A percentile compares a stretch with the other conserved stretches of the same genome.
Conservation (phyloP, 2,888 invertebrate species). For the Cephus runcator region DNA sequence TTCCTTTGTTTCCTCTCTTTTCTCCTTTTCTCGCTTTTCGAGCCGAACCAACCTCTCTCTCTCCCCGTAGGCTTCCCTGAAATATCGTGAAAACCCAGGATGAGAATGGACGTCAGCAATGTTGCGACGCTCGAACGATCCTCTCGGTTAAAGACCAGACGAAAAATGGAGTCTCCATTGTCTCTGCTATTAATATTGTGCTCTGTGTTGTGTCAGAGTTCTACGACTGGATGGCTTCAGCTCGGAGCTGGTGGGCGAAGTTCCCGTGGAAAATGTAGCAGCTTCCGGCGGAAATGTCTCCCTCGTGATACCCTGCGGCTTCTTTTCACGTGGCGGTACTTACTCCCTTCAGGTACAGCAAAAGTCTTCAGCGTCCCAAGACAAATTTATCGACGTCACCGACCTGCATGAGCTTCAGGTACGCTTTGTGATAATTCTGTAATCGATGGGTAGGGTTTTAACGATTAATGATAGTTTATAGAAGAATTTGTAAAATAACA, state of each 20-base stretch:
- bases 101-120: background rate
- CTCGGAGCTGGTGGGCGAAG: slow-evolving; percentile 59
- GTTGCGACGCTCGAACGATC: background rate
- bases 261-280: slow-evolving; percentile 45
- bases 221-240: slow-evolving; percentile 67
- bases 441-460: background rate
- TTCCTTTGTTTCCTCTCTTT: background rate
- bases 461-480: background rate
- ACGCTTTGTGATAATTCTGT: background rate
- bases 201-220: slow-evolving; percentile 53
- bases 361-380: slow-evolving; percentile 46
- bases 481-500: background rate
- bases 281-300: slow-evolving; percentile 50
- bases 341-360: slow-evolving; percentile 69
- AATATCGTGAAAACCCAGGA: background rate
- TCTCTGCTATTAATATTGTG: background rate
- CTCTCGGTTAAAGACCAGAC: background rate
- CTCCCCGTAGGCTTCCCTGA: background rate
- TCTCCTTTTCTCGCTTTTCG: background rate
- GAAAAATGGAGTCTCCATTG: background rate
- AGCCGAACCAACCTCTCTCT: background rate
- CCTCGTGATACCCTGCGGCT: slow-evolving; percentile 75
- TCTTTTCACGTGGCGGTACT: slow-evolving; percentile 78
- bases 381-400: slow-evolving; percentile 42
- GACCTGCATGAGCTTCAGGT: slow-evolving; percentile 49